Conservation (phyloP, 92 coral and sea anemone genomes). For the Phenganax marumi region DNA sequence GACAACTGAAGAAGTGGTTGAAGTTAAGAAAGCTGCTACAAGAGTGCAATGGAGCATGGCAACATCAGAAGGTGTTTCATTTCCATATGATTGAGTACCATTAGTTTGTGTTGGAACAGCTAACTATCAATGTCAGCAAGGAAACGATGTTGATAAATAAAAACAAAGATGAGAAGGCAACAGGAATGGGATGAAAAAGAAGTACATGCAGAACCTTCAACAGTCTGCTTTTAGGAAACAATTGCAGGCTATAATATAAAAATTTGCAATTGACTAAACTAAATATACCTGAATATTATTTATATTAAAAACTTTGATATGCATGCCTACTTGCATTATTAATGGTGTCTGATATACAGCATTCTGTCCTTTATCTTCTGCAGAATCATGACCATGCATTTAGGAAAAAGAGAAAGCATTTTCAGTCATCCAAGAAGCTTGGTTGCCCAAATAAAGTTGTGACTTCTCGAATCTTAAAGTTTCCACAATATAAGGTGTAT, state of each 20-base stretch:
- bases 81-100: slow-evolving; percentile 22
- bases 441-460: slow-evolving; percentile 7
- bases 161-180: background rate
- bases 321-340: background rate
- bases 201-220: background rate
- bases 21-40: background rate
- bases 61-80: slow-evolving; percentile 8
- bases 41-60: slow-evolving; percentile 20
- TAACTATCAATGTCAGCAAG: slow-evolving; percentile 21
- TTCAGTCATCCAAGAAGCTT: slow-evolving; percentile 8
- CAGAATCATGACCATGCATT: slow-evolving; percentile 16
- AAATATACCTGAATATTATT: background rate
- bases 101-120: slow-evolving; percentile 9
- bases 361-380: background rate
- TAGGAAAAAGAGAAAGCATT: background rate
- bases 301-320: background rate
- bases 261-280: background rate
- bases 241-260: background rate
- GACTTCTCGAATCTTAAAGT: background rate
- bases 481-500: background rate
- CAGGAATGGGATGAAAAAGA: background rate
- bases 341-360: too few relatives aligned
- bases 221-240: background rate
- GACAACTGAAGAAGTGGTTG: too few relatives aligned
- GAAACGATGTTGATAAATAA: background rate